phyloP scores from a whole-genome alignment of 2,797 vertebrate genomes.

The Sebastes umbrosus region DNA sequence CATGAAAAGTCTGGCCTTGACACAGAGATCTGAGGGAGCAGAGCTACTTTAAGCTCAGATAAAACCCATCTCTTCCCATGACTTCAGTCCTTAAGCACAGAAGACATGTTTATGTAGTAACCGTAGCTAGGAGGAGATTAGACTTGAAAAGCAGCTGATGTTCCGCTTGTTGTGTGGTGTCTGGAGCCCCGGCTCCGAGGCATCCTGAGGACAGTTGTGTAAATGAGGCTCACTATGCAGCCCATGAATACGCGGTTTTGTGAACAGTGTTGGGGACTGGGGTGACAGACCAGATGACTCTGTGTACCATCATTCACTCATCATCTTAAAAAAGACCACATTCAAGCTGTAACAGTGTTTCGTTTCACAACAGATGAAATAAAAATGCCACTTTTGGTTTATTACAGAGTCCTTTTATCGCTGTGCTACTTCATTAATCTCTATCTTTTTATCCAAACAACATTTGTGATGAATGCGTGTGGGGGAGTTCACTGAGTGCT shows the following conservation, averaged over 20 bases:
- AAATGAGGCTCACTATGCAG: conserved; percentile 51
- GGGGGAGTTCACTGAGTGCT: conserved; percentile 42
- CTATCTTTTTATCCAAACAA: conserved; percentile 37
- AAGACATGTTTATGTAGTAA: conserved; percentile 77
- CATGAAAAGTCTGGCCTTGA: conserved; percentile 60
- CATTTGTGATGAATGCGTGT: conserved; percentile 50
- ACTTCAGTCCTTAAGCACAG: conserved; percentile 70
- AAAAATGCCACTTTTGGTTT: conserved; percentile 10
- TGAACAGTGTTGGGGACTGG: conserved; percentile 8
- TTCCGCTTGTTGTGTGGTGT: conserved; percentile 64
- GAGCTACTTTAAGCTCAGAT: conserved; percentile 58
- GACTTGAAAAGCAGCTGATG: conserved; percentile 65
- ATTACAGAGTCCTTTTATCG: conserved; percentile 20
- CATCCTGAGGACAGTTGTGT: conserved; percentile 59
- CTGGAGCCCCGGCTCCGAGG: conserved; percentile 36
- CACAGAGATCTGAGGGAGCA: conserved; percentile 50
- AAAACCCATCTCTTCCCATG: conserved; percentile 73
- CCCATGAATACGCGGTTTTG: conserved; percentile 55
- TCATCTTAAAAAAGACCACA: conserved; percentile 21
- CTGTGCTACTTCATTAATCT: conserved; percentile 33
- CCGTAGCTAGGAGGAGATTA: conserved; percentile 68
- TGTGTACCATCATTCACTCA: conserved; percentile 28
- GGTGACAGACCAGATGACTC: conserved; percentile 36
- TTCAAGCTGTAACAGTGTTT: conserved; percentile 14
- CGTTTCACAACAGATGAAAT: conserved; percentile 22